Base-by-base conservation (phyloP, 2,113 vertebrate species). In the Malurus cyaneus region DNA sequence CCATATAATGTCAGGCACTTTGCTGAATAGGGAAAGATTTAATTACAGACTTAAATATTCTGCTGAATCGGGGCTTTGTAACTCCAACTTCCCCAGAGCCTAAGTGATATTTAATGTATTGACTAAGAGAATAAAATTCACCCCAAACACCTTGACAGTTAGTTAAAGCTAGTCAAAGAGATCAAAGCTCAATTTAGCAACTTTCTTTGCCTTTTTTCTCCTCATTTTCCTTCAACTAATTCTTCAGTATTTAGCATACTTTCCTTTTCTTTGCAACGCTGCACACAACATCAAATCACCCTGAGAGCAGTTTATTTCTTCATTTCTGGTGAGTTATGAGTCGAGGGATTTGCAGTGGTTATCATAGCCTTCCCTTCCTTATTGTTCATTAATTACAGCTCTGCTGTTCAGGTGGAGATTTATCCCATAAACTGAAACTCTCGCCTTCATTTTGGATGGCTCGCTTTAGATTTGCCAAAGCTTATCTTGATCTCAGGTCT, bases 331-430 rank as follows among this genome's bases (percentile, higher is more conserved):
- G 36, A 80, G 78, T 67, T 86, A 34, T 39, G 85, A 82, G 71
- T 65, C 1, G 0, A 88, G 72, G 60, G 71, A 32, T 61, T 84
- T 74, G 65, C 72, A 47, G 62, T 84, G 73, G 42, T 89, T 89
- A 39, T 90, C 12, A 2, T 18, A 11, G 59, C 23, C 64, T 87
- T 77, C 66, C 81, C 23, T 73, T 65, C 21, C 31, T 88, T 44
- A 64, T 71, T 94, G 64, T 88, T 95, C 36, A 62, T 83, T 93
- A 94, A 95, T 94, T 92, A 62, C 52, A 81, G 26, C n/a, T 14
- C 42, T 31, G 12, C 36, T 72, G 79, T 23, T 82, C 62, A 74
- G 74, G n/a, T 25, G 59, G 53, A 70, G 53, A 88, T 79, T 88
- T 82, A 85, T 84, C 59, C 52, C 61, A 41, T 56, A 70, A 86